A percentile compares a stretch with the other conserved stretches of the same genome.
phyloP scores from a whole-genome alignment of 2,113 vertebrate species.

The Nothocercus nigrocapillus region DNA sequence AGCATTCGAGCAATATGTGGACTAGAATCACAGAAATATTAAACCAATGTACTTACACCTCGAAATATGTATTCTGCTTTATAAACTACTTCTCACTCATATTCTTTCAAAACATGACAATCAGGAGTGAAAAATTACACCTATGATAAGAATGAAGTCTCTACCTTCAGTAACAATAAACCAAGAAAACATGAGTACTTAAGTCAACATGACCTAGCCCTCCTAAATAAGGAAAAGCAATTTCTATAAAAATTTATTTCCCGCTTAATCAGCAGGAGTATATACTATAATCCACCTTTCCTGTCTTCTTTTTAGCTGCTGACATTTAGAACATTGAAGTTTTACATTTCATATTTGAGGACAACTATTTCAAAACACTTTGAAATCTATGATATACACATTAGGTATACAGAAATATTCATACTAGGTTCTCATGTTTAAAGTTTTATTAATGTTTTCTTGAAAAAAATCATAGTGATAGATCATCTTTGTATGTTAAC shows the following conservation, averaged over 20 bases:
- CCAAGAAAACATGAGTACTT: background rate
- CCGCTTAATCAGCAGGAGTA: background rate
- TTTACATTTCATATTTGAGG: background rate
- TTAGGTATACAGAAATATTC: background rate
- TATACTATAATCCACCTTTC: background rate
- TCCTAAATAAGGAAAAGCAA: background rate
- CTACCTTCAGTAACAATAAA: background rate
- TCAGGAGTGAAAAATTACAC: conserved; percentile 26
- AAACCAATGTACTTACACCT: conserved; percentile 18
- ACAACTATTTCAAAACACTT: background rate
- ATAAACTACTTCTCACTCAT: conserved; percentile 47
- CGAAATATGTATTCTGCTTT: background rate
- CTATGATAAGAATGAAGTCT: background rate
- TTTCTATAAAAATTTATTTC: background rate
- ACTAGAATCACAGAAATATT: background rate
- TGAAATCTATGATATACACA: background rate
- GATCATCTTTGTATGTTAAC: background rate
- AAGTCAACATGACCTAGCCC: background rate
- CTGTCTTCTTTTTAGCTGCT: background rate
- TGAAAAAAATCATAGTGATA: background rate
- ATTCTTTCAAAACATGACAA: conserved; percentile 54
- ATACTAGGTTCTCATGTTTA: background rate
- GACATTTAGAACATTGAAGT: background rate
- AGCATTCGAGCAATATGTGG: background rate
- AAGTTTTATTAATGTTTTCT: background rate